Evolutionary conservation across 2,888 invertebrate species (phyloP).

Genomic region (Cerastoderma edule): DNA sequence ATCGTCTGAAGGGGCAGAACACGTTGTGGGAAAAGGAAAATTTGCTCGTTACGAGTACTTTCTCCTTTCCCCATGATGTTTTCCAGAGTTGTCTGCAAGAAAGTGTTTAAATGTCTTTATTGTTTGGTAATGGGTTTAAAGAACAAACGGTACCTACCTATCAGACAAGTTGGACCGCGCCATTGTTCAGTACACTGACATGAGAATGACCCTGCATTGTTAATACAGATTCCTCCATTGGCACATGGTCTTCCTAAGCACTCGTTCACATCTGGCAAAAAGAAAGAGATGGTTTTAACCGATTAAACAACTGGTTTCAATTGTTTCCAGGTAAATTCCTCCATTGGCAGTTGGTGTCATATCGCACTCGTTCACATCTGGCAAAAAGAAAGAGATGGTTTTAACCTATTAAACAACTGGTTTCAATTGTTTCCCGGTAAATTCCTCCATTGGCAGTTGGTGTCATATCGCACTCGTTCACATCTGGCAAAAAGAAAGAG

Average conservation of each 20-base stretch:
- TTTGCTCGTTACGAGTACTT: background rate
- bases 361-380: background rate
- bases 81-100: background rate
- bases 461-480: background rate
- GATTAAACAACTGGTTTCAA: too few species aligned
- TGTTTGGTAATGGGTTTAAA: too few species aligned
- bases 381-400: background rate
- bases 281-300: too few species aligned
- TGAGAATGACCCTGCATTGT: slow-evolving; percentile 41
- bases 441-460: slow-evolving; percentile 36
- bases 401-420: too few species aligned
- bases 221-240: slow-evolving; percentile 43
- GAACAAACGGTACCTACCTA: slow-evolving; percentile 6
- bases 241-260: slow-evolving; percentile 8
- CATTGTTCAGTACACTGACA: slow-evolving; percentile 44
- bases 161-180: slow-evolving; percentile 13
- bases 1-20: too few species aligned
- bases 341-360: slow-evolving; percentile 27
- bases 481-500: background rate
- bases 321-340: too few species aligned
- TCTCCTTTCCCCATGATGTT: background rate
- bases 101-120: background rate
- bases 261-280: background rate
- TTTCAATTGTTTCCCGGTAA: too few species aligned
- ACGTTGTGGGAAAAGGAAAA: slow-evolving; percentile 4